Conservation (phyloP, 2,797 vertebrate species). For the Chrosomus eos region DNA sequence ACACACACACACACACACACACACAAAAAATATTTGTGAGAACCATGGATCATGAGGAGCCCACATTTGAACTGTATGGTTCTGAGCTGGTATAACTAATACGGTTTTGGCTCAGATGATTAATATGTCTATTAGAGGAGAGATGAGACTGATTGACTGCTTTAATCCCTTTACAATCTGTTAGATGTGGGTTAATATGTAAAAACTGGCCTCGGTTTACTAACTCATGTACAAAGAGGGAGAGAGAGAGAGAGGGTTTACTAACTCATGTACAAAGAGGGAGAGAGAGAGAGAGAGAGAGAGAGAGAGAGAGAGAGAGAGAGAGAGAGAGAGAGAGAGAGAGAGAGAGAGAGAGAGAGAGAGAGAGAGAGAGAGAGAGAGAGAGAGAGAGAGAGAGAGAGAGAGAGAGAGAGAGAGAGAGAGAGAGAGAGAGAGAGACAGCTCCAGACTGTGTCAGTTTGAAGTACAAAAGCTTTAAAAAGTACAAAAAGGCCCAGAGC, state of each 20-base stretch:
- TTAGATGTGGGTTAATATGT: conserved; percentile 20
- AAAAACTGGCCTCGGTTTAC: conserved; percentile 12
- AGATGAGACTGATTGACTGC: conserved; percentile 41
- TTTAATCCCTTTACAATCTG: conserved; percentile 46
- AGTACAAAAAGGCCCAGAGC: conserved; percentile 22
- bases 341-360: not conserved
- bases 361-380: not conserved
- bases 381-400: not conserved
- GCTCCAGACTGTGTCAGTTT: conserved; percentile 13
- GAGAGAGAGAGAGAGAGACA: not conserved
- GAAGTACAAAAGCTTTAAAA: conserved; percentile 21
- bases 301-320: not conserved
- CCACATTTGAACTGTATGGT: not conserved
- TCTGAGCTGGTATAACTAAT: conserved; percentile 41
- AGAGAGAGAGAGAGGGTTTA: not conserved
- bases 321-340: not conserved
- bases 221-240: not conserved
- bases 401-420: not conserved
- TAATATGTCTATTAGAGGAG: conserved; percentile 35
- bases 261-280: no score
- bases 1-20: not conserved
- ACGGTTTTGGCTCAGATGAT: conserved; percentile 23
- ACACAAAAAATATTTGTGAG: not conserved
- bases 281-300: not conserved
- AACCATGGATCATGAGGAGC: not conserved